Base-by-base conservation (phyloP, 2,888 invertebrate genomes). In the Pteria penguin region DNA sequence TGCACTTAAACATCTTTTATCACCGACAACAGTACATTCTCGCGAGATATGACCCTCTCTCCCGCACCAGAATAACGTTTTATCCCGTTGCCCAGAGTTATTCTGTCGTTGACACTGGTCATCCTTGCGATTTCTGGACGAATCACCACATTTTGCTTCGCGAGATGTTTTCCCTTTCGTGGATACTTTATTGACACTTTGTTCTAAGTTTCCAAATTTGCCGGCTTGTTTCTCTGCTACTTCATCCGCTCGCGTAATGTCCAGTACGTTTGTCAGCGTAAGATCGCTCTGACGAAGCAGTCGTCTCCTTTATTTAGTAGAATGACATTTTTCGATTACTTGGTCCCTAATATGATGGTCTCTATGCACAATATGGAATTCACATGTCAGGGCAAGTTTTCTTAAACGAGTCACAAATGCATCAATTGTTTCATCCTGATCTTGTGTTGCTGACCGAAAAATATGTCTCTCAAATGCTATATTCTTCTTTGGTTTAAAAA, bases 201-300 rank as follows among this genome's bases (percentile, higher is more conserved):
- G n/a, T n/a, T n/a, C n/a, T n/a, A n/a, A n/a, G n/a, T 27, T 61
- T 61, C n/a, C 29, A 61, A 29, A 61, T 61, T 61, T 61, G 26
- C 31, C 61, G 2, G 61, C 27, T 29, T 61, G 61, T 61, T 61
- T 31, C 8, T 61, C 31, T 29, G 31, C 61, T 4, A 61, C 14
- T 61, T 61, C 31, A 61, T 5, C 2, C 11, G 61, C 26, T n/a
- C 61, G 26, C n/a, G 61, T n/a, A 31, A 61, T 61, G n/a, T 61
- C 61, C 8, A 29, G 11, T n/a, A 29, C 26, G 31, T 61, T 61
- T 61, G 26, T 61, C 4, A 61, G 31, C 11, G 61, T 14, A 14
- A 61, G n/a, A 2, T 61, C 61, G 26, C n/a, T 61, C 31, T 61
- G 29, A 29, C 31, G 26, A 4, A 61, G 29, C 3, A 61, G n/a